A percentile compares a stretch with the other conserved stretches of the same genome.
Conservation (phyloP, 1,140 invertebrate species). For the Panulirus ornatus region DNA sequence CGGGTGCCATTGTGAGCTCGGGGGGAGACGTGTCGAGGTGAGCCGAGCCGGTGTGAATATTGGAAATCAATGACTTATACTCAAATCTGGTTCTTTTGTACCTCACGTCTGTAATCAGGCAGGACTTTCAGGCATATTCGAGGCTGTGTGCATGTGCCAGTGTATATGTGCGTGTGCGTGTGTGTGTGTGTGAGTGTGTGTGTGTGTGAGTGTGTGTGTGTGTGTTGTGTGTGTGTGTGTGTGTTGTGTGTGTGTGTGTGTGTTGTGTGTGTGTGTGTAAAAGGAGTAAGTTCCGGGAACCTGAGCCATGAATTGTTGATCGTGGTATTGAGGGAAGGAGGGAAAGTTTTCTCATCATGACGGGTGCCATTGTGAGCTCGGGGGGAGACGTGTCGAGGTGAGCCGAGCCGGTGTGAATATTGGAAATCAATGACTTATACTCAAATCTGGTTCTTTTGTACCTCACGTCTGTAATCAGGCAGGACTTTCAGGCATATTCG, state of each 20-base stretch:
- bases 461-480: not conserved
- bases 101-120: not conserved
- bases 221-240: too few relatives aligned
- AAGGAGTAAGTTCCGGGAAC: not conserved
- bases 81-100: not conserved
- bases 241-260: not conserved
- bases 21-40: not conserved
- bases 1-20: not conserved
- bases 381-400: not conserved
- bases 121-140: not conserved
- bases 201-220: too few relatives aligned
- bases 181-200: not conserved
- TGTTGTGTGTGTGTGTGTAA: not conserved
- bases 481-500: not conserved
- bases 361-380: not conserved
- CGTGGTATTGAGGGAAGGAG: not conserved
- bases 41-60: not conserved
- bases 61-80: conserved; percentile 2
- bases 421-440: conserved; percentile 2
- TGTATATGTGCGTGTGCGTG: not conserved
- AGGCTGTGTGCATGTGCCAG: not conserved
- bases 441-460: not conserved
- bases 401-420: not conserved
- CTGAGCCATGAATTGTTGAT: not conserved
- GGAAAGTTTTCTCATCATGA: not conserved